These are phyloP conservation scores for Himalopsyche anomala DNA, from an alignment of 2,888 invertebrate species.

Conservation along the genomic window DNA sequence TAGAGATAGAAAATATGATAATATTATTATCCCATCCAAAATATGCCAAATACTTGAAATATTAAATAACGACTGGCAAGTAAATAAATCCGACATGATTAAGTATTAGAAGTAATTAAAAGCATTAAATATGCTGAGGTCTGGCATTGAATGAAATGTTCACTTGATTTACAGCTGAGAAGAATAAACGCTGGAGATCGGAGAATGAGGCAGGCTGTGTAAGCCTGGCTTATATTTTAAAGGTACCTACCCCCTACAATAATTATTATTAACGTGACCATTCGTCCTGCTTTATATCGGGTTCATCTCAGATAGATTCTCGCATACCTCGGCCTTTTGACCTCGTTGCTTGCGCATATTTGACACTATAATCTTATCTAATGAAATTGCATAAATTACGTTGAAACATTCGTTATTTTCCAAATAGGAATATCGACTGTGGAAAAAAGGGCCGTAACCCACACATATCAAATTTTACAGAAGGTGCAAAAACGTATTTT, in stretches of 20 bases:
- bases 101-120: slow-evolving; percentile 17
- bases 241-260: slow-evolving; percentile 24
- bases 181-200: slow-evolving; percentile 24
- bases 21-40: not conserved
- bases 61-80: not conserved
- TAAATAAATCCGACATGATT: slow-evolving; percentile 24
- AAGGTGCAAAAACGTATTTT: too few relatives aligned
- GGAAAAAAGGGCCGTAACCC: too few relatives aligned
- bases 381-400: too few relatives aligned
- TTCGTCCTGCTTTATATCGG: slow-evolving; percentile 24
- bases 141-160: slow-evolving; percentile 24
- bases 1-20: not conserved
- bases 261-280: slow-evolving; percentile 24
- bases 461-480: too few relatives aligned
- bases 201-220: slow-evolving; percentile 7
- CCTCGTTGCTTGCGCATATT: not conserved
- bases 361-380: too few relatives aligned
- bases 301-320: slow-evolving; percentile 4
- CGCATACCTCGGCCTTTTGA: not conserved
- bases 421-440: too few relatives aligned
- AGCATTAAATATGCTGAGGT: slow-evolving; percentile 19
- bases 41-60: not conserved
- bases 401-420: too few relatives aligned
- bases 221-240: slow-evolving; percentile 24
- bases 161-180: slow-evolving; percentile 17